Conservation (phyloP, 2,113 vertebrate species). For the Spermophilus dauricus region DNA sequence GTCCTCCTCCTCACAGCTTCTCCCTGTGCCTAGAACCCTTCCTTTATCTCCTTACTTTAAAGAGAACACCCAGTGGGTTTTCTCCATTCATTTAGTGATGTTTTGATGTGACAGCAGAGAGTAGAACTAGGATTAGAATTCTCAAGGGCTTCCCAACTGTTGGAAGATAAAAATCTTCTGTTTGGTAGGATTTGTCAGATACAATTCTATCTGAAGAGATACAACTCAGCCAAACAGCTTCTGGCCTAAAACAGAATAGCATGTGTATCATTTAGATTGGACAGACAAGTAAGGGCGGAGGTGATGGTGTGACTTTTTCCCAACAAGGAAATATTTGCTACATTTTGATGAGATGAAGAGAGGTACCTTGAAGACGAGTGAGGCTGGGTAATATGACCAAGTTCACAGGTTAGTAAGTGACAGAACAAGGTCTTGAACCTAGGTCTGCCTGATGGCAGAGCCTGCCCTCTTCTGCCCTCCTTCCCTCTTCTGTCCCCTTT, state of each 20-base stretch:
- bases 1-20: neutral
- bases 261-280: neutral
- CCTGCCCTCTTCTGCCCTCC: neutral
- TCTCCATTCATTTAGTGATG: neutral
- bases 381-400: neutral
- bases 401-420: neutral
- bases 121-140: conserved; percentile 4
- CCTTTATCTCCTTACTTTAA: neutral
- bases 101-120: conserved; percentile 32
- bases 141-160: neutral
- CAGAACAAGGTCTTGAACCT: neutral
- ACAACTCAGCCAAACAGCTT: neutral
- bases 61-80: neutral
- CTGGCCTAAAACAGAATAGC: neutral
- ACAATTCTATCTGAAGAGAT: neutral
- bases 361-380: neutral
- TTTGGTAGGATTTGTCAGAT: conserved; percentile 33
- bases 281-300: rapidly evolving
- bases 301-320: neutral
- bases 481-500: rapidly evolving
- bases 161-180: conserved; percentile 47
- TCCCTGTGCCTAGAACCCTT: neutral
- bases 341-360: neutral
- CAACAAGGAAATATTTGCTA: neutral
- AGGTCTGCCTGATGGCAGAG: neutral